Base-by-base conservation (phyloP, 2,797 vertebrate species). In the Crotalus adamanteus region DNA sequence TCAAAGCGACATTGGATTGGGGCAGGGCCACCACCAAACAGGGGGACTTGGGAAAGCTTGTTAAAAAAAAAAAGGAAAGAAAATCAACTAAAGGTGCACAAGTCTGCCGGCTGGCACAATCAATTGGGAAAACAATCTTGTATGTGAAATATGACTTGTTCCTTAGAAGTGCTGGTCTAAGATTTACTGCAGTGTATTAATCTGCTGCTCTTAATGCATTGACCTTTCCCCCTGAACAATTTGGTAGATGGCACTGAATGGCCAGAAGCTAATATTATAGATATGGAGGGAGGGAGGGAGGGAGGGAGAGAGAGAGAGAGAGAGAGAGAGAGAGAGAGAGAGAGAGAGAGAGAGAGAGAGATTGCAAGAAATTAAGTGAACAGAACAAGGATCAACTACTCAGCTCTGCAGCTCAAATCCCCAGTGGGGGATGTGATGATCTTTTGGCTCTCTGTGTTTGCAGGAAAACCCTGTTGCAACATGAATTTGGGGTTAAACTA, bases 101-200 rank as follows among this genome's bases (percentile, higher is more conserved):
- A 93, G 93, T 94, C 94, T 89, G 65, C 88, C 89, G 95, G 96
- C 95, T 90, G 90, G 95, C 93, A 93, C 83, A 95, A 94, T 96
- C 95, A 89, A 94, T 94, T 96, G 96, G 96, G 61, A 90, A 94
- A 96, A 97, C 93, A 94, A 96, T 97, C 96, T 96, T 0, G 92
- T 96, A 96, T 97, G 96, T 97, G 97, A 97, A 97, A 97, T 97
- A 97, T 95, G 96, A 96, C 96, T 96, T 94, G 95, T 96, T 95
- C 94, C 96, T 96, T 96, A 95, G 97, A 97, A 37, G 96, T 95
- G 95, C 94, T 88, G 94, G 96, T 95, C 90, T 94, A 95, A 97
- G 97, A 97, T 98, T 98, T 97, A 97, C 92, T 88, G 96, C 95
- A 25, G 87, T 94, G 96, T 96, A 97, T 98, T 97, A 97, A 97